Evolutionary conservation across 2,113 vertebrate genomes (phyloP), one percentile per base, ranked within the genome.

Genomic region (Tamias sibiricus): DNA sequence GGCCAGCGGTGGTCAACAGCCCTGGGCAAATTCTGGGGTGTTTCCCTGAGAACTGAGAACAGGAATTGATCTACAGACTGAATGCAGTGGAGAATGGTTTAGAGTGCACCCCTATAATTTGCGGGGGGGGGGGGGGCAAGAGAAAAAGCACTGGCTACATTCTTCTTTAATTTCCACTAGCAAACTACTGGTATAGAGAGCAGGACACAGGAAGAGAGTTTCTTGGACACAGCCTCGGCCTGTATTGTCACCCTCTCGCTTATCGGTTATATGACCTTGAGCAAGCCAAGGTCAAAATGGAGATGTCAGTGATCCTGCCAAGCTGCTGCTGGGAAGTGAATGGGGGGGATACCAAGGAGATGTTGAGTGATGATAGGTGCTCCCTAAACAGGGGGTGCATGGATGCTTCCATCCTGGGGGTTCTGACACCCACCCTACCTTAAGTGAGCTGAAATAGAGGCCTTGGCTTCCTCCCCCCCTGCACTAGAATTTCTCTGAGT

Each of bases 391-490:
- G n/a, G 12, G 66, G 52, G 30, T 28, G 30, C 2, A 12, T 30
- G 37, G 1, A 2, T 0, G 0, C 13, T 44, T 81, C n/a, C 13
- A 26, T 57, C 47, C 16, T 75, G 11, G 2, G 10, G 1, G 20
- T 40, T 64, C 42, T 64, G 40, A 12, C 10, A 17, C 30, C 76
- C 59, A 8, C 0, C 0, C 52, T 22, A 1, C 17, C 75, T 24
- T 26, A 7, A 37, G 2, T 37, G 83, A 8, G 11, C 79, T 40
- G 30, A 42, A 19, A 76, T 42, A 64, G 54, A 37, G 0, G 20
- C 4, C 37, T 44, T 40, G 4, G 42, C 64, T 24, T 20, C 19
- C 69, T 19, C 37, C 52, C 20, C 20, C 12, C 10, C 62, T 71
- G 14, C 42, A 3, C 19, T n/a, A 75, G 82, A 64, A 91, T 74